Conservation (phyloP, 1,140 invertebrate species). For the Drosophila melanica region DNA sequence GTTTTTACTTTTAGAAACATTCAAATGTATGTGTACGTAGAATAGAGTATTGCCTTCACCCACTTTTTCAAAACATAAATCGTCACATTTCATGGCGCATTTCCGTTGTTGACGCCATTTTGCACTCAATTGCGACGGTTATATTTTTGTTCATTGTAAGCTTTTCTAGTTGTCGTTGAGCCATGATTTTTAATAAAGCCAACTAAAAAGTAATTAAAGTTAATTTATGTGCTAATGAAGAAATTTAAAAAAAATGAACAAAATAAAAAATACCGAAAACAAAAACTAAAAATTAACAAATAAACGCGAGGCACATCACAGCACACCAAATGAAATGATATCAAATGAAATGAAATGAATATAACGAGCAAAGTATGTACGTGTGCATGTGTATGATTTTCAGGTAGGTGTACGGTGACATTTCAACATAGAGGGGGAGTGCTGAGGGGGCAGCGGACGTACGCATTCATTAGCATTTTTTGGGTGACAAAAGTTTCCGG, state of each 20-base stretch:
- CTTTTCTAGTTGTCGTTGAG: constrained; percentile 34
- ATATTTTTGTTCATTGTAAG: constrained; percentile 14
- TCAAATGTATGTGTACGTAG: background rate
- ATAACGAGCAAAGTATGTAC: constrained; percentile 23
- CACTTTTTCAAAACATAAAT: background rate
- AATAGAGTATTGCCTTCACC: background rate
- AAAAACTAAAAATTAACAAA: constrained; percentile 69
- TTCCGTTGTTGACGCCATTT: constrained; percentile 41
- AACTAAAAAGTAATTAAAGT: constrained; percentile 81
- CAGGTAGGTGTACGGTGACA: constrained; percentile 30
- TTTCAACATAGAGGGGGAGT: background rate
- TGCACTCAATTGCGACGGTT: constrained; percentile 15
- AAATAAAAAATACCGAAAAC: constrained; percentile 37
- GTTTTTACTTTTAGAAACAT: too few species aligned
- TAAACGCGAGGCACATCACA: constrained; percentile 54
- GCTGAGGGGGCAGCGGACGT: constrained; percentile 15
- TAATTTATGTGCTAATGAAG: constrained; percentile 82
- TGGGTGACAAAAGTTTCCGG: constrained; percentile 80
- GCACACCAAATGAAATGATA: constrained; percentile 11
- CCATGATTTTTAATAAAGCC: constrained; percentile 68
- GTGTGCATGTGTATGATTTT: constrained; percentile 11
- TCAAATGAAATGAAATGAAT: constrained; percentile 33
- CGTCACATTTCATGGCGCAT: constrained; percentile 28
- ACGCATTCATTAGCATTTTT: constrained; percentile 75
- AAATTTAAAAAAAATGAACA: constrained; percentile 65